Conservation (phyloP, 2,888 invertebrate genomes). For the Leucoma salicis region DNA sequence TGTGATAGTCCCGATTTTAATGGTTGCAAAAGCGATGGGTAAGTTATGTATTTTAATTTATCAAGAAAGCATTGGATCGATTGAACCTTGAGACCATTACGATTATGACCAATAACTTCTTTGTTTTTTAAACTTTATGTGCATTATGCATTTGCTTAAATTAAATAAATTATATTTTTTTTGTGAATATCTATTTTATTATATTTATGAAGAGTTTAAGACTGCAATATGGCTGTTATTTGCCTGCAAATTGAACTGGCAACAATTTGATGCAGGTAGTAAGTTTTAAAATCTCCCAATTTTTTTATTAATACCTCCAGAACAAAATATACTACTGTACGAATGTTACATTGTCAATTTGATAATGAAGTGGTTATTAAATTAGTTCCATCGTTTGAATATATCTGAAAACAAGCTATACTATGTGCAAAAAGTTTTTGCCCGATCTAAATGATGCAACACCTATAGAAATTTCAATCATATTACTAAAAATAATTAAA, state of each 20-base stretch:
- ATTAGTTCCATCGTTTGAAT: slow-evolving; percentile 13
- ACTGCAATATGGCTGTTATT: slow-evolving; percentile 38
- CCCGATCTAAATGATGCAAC: too few relatives aligned
- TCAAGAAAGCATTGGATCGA: slow-evolving; percentile 35
- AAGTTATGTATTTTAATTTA: slow-evolving; percentile 3
- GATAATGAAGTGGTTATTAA: slow-evolving; percentile 27
- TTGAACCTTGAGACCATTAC: slow-evolving; percentile 33
- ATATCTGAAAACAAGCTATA: background rate
- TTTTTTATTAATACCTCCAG: slow-evolving; percentile 20
- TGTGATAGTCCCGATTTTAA: background rate
- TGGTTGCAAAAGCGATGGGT: background rate
- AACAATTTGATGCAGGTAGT: slow-evolving; percentile 27
- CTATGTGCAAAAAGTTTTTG: too few relatives aligned
- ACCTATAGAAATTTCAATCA: too few relatives aligned
- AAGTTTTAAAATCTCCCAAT: slow-evolving; percentile 29
- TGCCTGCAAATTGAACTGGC: slow-evolving; percentile 31
- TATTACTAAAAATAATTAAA: too few relatives aligned
- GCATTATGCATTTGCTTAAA: too few relatives aligned
- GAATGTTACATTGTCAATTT: slow-evolving; percentile 15
- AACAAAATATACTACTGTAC: slow-evolving; percentile 15
- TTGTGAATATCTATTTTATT: slow-evolving; percentile 9
- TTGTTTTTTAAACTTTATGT: background rate
- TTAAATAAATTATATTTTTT: background rate
- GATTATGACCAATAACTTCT: slow-evolving; percentile 22
- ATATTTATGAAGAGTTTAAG: slow-evolving; percentile 32